Evolutionary conservation across 2,113 vertebrate genomes (phyloP).

Genomic region (Gobiocypris rarus): DNA sequence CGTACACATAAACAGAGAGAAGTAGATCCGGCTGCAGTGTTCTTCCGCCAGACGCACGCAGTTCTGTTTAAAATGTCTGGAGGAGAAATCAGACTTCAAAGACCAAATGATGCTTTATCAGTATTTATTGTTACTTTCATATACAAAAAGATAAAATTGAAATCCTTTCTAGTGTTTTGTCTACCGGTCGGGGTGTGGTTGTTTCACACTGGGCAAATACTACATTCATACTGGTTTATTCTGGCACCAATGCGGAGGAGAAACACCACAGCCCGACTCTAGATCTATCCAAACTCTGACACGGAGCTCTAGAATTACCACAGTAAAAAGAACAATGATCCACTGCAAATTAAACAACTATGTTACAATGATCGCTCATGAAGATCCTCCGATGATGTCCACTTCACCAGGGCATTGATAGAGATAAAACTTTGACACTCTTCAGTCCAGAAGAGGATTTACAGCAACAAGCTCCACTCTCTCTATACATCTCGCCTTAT

Average conservation of each 20-base stretch:
- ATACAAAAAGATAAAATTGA: constrained; percentile 95
- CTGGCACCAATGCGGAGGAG: constrained; percentile 82
- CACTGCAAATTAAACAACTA: constrained; percentile 88
- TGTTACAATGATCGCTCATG: constrained; percentile 82
- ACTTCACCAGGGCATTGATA: constrained; percentile 75
- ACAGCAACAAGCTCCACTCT: constrained; percentile 75
- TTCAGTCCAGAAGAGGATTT: constrained; percentile 72
- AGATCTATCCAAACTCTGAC: constrained; percentile 62
- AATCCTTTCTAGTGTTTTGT: constrained; percentile 78
- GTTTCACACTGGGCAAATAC: constrained; percentile 80
- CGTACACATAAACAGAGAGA: no score
- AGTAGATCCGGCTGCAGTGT: no score
- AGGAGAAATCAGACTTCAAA: not conserved
- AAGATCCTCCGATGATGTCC: constrained; percentile 75
- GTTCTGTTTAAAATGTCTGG: no score
- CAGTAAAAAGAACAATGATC: constrained; percentile 87
- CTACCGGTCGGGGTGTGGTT: constrained; percentile 79
- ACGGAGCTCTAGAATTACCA: constrained; percentile 89
- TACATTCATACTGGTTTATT: constrained; percentile 93
- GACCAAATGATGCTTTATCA: constrained; percentile 75
- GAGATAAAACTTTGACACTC: constrained; percentile 74
- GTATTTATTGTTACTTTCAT: constrained; percentile 78
- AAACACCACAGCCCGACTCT: constrained; percentile 80
- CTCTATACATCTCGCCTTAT: constrained; percentile 74
- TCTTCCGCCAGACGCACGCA: no score